Evolutionary conservation across 2,888 invertebrate species (phyloP).

Genomic region (Cylloceria caligata): DNA sequence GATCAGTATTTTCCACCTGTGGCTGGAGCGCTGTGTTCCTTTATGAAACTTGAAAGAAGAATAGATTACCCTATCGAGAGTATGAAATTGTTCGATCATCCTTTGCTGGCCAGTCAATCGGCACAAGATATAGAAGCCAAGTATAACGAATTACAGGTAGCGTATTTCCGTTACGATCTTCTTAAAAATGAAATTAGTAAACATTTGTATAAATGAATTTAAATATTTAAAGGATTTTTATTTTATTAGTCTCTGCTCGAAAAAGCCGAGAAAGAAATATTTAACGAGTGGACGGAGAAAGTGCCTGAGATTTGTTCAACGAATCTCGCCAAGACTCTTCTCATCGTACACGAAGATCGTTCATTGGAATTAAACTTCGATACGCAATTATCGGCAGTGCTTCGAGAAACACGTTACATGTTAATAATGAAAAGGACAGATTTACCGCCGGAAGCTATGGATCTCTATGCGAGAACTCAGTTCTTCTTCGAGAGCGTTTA

Average conservation of each 20-base stretch:
- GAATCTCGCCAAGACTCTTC: slow-evolving; percentile 88
- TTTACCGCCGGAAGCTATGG: slow-evolving; percentile 87
- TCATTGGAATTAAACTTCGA: slow-evolving; percentile 89
- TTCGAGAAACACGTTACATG: slow-evolving; percentile 94
- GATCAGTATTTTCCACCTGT: slow-evolving; percentile 91
- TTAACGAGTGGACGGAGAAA: slow-evolving; percentile 89
- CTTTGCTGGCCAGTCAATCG: slow-evolving; percentile 83
- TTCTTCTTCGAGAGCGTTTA: slow-evolving; percentile 86
- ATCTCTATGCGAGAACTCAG: slow-evolving; percentile 89
- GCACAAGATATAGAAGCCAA: slow-evolving; percentile 72
- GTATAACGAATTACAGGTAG: slow-evolving; percentile 76
- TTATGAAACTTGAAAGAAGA: slow-evolving; percentile 88
- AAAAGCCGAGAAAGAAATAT: slow-evolving; percentile 87
- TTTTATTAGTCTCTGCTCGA: slow-evolving; percentile 86
- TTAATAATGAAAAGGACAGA: slow-evolving; percentile 88
- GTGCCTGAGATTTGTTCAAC: slow-evolving; percentile 88
- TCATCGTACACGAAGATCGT: slow-evolving; percentile 86
- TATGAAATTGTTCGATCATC: slow-evolving; percentile 88
- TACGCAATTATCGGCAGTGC: slow-evolving; percentile 88
- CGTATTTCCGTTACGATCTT: too few relatives aligned
- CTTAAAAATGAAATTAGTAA: too few relatives aligned
- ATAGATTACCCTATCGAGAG: slow-evolving; percentile 87
- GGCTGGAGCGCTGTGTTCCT: slow-evolving; percentile 90
- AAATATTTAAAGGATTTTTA: neutral
- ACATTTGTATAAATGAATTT: too few relatives aligned